Conservation (phyloP, 1,140 invertebrate genomes). For the Anoplolepis gracilipes region DNA sequence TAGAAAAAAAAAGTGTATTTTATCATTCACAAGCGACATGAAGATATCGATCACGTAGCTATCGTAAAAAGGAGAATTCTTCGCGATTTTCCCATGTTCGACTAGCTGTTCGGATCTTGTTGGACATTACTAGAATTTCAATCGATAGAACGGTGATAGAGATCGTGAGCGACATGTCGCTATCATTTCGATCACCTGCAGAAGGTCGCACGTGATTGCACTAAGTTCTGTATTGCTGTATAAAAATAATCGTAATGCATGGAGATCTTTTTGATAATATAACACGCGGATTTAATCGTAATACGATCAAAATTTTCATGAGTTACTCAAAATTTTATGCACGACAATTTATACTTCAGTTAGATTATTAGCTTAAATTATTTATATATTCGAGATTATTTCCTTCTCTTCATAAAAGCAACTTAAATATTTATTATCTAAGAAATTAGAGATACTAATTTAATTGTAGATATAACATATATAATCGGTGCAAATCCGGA, state of each 20-base stretch:
- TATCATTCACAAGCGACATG: constrained; percentile 23
- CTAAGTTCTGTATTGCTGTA: not conserved
- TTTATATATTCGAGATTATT: not conserved
- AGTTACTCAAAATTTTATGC: not conserved
- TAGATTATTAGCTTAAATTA: not conserved
- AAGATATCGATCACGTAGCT: constrained; percentile 55
- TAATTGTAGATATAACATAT: not conserved
- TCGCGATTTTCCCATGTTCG: constrained; percentile 68
- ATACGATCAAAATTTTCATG: not conserved
- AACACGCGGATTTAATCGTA: not conserved
- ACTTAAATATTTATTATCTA: not conserved
- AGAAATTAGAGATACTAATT: not conserved
- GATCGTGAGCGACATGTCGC: constrained; percentile 68
- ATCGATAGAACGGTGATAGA: constrained; percentile 64
- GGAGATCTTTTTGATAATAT: not conserved
- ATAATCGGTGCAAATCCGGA: not conserved
- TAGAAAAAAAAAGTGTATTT: not conserved
- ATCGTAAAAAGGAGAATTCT: constrained; percentile 61
- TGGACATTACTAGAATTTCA: constrained; percentile 62
- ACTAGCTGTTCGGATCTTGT: constrained; percentile 44
- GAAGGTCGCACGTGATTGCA: constrained; percentile 42
- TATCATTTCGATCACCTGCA: constrained; percentile 40
- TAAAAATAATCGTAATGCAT: not conserved
- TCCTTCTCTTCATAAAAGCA: not conserved
- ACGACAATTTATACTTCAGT: not conserved